These are phyloP conservation scores for Allolobophora icterica DNA, from an alignment of 2,888 invertebrate genomes.

Conservation along the genomic window DNA sequence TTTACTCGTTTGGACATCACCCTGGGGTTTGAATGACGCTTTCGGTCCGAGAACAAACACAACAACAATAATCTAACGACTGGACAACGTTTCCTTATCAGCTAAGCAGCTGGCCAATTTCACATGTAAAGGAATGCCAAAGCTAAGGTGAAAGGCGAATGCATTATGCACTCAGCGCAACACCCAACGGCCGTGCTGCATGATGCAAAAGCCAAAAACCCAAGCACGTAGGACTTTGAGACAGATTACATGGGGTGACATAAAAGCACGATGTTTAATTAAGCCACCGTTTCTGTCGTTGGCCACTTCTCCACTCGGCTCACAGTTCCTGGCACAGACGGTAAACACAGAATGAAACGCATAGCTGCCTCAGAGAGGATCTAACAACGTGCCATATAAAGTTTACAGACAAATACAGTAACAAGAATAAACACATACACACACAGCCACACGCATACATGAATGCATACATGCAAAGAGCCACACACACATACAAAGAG, in stretches of 20 bases:
- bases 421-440: not conserved
- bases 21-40: not conserved
- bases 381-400: not conserved
- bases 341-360: not conserved
- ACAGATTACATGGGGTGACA: not conserved
- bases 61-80: not conserved
- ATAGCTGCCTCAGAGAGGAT: not conserved
- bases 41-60: not conserved
- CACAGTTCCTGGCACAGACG: not conserved
- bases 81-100: not conserved
- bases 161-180: not conserved
- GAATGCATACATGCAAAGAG: not conserved
- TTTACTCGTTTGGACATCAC: not conserved
- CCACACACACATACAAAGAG: not conserved
- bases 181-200: not conserved
- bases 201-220: not conserved
- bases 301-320: not conserved
- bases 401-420: not conserved
- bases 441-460: not conserved
- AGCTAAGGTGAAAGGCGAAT: not conserved
- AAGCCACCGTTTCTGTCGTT: not conserved
- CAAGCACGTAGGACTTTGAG: not conserved
- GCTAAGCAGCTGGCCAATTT: not conserved
- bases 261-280: not conserved
- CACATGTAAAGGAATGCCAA: not conserved